Evolutionary conservation across 2,888 invertebrate species (phyloP), one percentile per base, ranked within the genome.

Genomic region (Acleris emargana): DNA sequence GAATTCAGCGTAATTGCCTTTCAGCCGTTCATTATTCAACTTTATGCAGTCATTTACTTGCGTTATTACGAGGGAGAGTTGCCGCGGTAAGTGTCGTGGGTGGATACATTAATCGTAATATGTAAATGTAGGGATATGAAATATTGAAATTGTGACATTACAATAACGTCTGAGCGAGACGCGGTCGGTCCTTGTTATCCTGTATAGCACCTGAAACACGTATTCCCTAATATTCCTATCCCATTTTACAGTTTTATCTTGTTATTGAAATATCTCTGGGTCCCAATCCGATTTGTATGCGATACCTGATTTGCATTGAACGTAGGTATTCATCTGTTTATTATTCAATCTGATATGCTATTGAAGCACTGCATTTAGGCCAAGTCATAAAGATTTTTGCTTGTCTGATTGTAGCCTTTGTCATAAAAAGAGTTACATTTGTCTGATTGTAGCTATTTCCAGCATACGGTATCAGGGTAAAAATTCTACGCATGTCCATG

Each of bases 1-100:
- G 85, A 91, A 92, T 91, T 91, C 90, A 86, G 88, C 88, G 84
- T 91, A 92, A 92, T 92, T 91, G 91, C 90, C 91, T 91, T 91
- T 89, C 88, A 91, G 88, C 82, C 88, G 90, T 91, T 90, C 91
- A 91, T 91, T 91, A 91, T 91, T 90, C 89, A 89, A 87, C 91
- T 91, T 91, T 91, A 89, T 91, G 89, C 88, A 91, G 89, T 88
- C 90, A 91, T 91, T 91, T 91, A 89, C 91, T 91, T 87, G 88
- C 85, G 87, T 89, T 91, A 90, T 90, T 89, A 86, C 86, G 86
- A 83, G 89, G 89, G 91, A 88, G 88, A 87, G 86, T 83, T 84
- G 81, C 76, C 80, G 84, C 76, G 83, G 83, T 85, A 80, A 87
- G 85, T 88, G 87, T 86, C 88, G 90, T 91, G 88, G 89, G 87